Percentiles rank a stretch among this genome's conserved stretches.
phyloP scores from a whole-genome alignment of 2,113 vertebrate genomes.

The Budorcas taxicolor region DNA sequence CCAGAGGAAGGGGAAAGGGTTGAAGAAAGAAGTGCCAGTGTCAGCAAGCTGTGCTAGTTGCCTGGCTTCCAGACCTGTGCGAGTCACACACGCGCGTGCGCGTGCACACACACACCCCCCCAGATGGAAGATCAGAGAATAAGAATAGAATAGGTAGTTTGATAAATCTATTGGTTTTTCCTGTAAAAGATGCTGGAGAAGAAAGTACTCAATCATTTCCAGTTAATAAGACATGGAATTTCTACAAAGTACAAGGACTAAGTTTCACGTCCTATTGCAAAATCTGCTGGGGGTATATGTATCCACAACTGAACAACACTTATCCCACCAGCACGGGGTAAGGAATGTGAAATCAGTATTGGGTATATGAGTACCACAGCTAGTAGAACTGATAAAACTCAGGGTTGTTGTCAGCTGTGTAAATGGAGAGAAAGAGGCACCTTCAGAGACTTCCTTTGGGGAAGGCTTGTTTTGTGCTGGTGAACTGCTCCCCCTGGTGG shows the following conservation, averaged over 20 bases:
- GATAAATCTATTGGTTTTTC: slow-evolving; percentile 72
- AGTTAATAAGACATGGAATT: slow-evolving; percentile 72
- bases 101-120: not conserved
- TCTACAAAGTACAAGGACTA: slow-evolving; percentile 60
- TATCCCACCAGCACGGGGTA: slow-evolving; percentile 37
- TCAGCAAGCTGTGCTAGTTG: not conserved
- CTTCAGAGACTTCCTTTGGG: slow-evolving; percentile 59
- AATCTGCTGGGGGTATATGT: not conserved
- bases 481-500: slow-evolving; percentile 87
- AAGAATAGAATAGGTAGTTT: slow-evolving; percentile 57
- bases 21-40: not conserved
- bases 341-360: slow-evolving; percentile 73
- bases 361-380: slow-evolving; percentile 73
- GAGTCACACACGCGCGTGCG: fast-evolving
- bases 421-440: slow-evolving; percentile 76
- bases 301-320: not conserved
- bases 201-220: slow-evolving; percentile 65
- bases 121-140: not conserved
- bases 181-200: slow-evolving; percentile 67
- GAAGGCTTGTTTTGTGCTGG: slow-evolving; percentile 78
- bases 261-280: slow-evolving; percentile 42
- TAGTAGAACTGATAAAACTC: slow-evolving; percentile 78
- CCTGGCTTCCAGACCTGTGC: not conserved
- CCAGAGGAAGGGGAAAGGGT: not conserved
- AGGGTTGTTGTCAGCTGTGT: slow-evolving; percentile 76